phyloP scores from a whole-genome alignment of 2,113 vertebrate species.

The Muntiacus muntjak region DNA sequence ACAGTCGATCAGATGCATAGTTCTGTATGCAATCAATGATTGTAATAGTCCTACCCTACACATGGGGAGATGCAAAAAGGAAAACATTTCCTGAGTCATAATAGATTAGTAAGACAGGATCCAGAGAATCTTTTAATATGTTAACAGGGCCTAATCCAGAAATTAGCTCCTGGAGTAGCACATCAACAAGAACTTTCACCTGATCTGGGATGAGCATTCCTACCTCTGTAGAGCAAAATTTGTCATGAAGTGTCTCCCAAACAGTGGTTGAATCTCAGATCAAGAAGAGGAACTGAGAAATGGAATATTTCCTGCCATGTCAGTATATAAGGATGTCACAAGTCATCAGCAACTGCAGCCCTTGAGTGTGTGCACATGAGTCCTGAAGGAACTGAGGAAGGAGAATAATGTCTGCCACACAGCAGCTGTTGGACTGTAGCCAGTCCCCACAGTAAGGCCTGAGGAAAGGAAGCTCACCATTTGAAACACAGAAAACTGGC shows the following conservation, averaged over 20 bases:
- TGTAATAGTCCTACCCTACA: background rate
- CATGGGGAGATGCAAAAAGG: background rate
- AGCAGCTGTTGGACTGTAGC: background rate
- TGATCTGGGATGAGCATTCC: background rate
- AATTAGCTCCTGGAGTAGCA: background rate
- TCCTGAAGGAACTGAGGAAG: background rate
- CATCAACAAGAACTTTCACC: background rate
- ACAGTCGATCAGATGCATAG: background rate
- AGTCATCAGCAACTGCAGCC: background rate
- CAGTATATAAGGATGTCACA: background rate
- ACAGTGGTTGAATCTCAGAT: background rate
- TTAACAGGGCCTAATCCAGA: background rate
- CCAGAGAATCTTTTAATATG: background rate
- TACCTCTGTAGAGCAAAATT: rapidly evolving
- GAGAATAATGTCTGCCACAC: background rate
- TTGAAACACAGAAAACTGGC: background rate
- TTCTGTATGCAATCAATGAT: background rate
- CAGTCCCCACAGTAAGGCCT: background rate
- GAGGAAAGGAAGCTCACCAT: background rate
- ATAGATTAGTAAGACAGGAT: background rate
- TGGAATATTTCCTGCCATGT: background rate
- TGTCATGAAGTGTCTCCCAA: background rate
- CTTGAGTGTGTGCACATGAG: background rate
- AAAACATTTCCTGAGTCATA: background rate
- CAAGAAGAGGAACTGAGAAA: background rate